Evolutionary conservation across 2,113 vertebrate genomes (phyloP).

Genomic region (Jaculus jaculus): DNA sequence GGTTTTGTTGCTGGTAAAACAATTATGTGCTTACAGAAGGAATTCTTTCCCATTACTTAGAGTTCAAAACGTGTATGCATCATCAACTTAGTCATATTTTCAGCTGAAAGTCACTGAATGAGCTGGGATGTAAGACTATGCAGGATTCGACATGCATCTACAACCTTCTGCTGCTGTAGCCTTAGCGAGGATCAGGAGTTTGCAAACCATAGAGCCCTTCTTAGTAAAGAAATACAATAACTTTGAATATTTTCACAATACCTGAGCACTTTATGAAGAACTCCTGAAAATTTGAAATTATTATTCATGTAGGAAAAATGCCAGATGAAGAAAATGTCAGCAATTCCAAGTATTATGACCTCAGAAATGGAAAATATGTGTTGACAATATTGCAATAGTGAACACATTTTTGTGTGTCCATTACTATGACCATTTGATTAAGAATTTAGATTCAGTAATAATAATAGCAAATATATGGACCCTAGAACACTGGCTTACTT

Average conservation of each 20-base stretch:
- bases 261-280: not conserved
- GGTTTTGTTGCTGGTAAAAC: constrained; percentile 52
- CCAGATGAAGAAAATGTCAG: not conserved
- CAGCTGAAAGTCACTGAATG: constrained; percentile 5
- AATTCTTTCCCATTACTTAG: not conserved
- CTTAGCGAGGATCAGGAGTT: not conserved
- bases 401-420: not conserved
- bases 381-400: not conserved
- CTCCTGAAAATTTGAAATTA: constrained; percentile 28
- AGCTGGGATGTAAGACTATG: fast-evolving
- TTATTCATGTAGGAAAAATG: not conserved
- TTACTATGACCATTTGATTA: not conserved
- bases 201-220: not conserved
- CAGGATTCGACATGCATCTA: not conserved
- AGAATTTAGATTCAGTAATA: not conserved
- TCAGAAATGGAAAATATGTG: not conserved
- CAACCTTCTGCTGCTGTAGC: not conserved
- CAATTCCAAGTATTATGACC: not conserved
- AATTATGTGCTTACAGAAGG: not conserved
- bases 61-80: no score
- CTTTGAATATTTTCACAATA: not conserved
- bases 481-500: no score
- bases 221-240: constrained; percentile 28
- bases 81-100: not conserved
- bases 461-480: not conserved